Conservation (phyloP, 2,888 invertebrate genomes). For the Acholoe squamosa region DNA sequence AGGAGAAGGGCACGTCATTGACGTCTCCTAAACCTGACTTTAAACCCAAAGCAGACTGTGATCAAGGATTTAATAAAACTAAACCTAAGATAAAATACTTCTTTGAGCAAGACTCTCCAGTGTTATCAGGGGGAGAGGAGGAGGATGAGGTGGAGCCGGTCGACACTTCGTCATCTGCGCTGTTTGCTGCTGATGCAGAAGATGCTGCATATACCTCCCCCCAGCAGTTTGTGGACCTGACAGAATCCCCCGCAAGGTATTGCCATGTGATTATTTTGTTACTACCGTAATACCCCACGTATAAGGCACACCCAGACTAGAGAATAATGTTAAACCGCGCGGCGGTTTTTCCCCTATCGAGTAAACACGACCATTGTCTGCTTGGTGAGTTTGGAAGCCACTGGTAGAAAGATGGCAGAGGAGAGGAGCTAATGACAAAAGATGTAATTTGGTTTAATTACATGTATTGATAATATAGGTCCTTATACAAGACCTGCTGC, state of each 20-base stretch:
- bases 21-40: not conserved
- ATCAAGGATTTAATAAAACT: not conserved
- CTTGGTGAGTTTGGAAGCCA: no score
- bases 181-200: not conserved
- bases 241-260: not conserved
- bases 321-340: no score
- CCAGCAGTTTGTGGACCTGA: not conserved
- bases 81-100: conserved; percentile 49
- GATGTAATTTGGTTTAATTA: no score
- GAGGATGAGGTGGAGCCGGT: not conserved
- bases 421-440: no score
- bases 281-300: no score
- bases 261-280: not conserved
- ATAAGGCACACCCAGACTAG: no score
- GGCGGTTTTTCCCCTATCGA: no score
- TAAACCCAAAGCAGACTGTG: not conserved
- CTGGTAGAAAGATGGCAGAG: no score
- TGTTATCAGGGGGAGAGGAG: not conserved
- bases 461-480: no score
- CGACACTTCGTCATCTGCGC: not conserved
- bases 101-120: conserved; percentile 30
- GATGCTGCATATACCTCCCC: not conserved
- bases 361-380: no score
- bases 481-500: no score
- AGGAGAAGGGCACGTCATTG: not conserved